A percentile compares a stretch with the other conserved stretches of the same genome.
phyloP scores from a whole-genome alignment of 2,797 vertebrate genomes.

The Malacoraja senta region DNA sequence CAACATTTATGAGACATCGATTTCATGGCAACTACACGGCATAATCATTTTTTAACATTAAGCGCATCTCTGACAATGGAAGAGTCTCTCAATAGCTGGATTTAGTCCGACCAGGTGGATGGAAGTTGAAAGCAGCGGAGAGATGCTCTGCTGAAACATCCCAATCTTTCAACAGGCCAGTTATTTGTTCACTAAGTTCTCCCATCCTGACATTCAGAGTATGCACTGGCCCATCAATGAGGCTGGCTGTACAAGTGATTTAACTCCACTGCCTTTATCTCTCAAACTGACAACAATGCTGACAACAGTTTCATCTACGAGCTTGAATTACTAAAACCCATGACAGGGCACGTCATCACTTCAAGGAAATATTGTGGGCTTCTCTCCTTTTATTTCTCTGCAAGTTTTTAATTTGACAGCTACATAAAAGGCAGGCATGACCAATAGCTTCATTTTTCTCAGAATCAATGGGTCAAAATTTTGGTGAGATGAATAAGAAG shows the following conservation, averaged over 20 bases:
- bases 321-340: constrained; percentile 68
- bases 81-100: constrained; percentile 21
- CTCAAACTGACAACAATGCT: constrained; percentile 56
- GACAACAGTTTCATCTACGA: constrained; percentile 60
- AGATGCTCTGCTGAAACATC: constrained; percentile 43
- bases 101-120: constrained; percentile 31
- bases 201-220: constrained; percentile 61
- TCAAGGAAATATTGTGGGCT: constrained; percentile 64
- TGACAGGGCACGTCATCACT: constrained; percentile 75
- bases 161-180: constrained; percentile 56
- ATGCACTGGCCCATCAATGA: constrained; percentile 55
- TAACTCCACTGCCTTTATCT: constrained; percentile 53
- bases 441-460: constrained; percentile 17
- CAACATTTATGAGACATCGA: neutral
- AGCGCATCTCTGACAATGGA: neutral
- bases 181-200: constrained; percentile 56
- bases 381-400: constrained; percentile 49
- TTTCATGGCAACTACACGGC: neutral
- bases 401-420: constrained; percentile 43
- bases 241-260: constrained; percentile 51
- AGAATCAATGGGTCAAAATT: constrained; percentile 21
- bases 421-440: constrained; percentile 50
- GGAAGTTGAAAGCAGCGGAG: neutral
- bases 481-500: constrained; percentile 3
- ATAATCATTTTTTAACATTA: neutral